Conservation (phyloP, 2,888 invertebrate genomes). For the Eupithecia subumbrata region DNA sequence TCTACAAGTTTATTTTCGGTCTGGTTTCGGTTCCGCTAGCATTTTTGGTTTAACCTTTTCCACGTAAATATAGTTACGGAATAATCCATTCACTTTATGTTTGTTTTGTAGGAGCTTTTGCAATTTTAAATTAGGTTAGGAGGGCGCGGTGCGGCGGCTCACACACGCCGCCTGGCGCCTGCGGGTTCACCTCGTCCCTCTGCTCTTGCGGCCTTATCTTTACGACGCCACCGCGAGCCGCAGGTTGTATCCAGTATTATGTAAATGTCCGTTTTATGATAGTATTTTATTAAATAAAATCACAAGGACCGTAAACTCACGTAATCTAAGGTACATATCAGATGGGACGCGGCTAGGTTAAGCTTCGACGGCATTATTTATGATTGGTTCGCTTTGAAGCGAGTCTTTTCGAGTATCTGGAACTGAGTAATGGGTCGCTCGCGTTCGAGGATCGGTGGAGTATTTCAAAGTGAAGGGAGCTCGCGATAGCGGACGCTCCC, state of each 20-base stretch:
- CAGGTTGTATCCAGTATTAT: slow-evolving; percentile 43
- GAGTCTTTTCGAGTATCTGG: not conserved
- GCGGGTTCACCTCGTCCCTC: slow-evolving; percentile 31
- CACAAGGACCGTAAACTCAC: slow-evolving; percentile 43
- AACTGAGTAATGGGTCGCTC: slow-evolving; percentile 9
- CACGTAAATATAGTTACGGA: slow-evolving; percentile 32
- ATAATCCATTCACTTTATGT: slow-evolving; percentile 32
- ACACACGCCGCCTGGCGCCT: not conserved
- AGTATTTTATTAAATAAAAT: slow-evolving; percentile 48
- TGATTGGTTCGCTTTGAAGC: slow-evolving; percentile 15
- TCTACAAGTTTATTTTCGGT: slow-evolving; percentile 34
- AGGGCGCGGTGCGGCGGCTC: too few species aligned
- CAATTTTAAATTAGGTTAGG: slow-evolving; percentile 18
- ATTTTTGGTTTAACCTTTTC: slow-evolving; percentile 34
- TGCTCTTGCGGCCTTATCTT: slow-evolving; percentile 43
- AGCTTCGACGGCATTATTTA: slow-evolving; percentile 37
- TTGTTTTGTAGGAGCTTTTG: slow-evolving; percentile 27
- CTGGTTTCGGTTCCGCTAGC: slow-evolving; percentile 27
- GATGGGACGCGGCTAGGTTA: slow-evolving; percentile 28
- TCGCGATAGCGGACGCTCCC: slow-evolving; percentile 1
- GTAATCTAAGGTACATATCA: slow-evolving; percentile 38
- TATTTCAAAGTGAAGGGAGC: slow-evolving; percentile 9
- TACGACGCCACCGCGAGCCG: slow-evolving; percentile 37
- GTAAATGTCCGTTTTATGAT: slow-evolving; percentile 45
- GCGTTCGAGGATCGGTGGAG: not conserved